These are phyloP conservation scores for Okapia johnstoni DNA, from an alignment of 2,113 vertebrate species.

Conservation along the genomic window DNA sequence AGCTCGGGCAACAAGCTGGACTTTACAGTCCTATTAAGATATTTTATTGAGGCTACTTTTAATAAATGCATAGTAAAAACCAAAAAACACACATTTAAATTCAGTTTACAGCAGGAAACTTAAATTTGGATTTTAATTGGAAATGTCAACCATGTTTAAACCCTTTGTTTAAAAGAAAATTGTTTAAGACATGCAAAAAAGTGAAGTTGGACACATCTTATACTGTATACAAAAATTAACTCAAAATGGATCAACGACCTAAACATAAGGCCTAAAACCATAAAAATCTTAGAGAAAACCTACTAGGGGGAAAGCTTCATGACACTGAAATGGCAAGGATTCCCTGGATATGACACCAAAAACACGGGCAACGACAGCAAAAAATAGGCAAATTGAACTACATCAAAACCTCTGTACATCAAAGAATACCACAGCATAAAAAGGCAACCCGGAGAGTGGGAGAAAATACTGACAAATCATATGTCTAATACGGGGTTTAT, in stretches of 20 bases:
- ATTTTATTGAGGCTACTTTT: not conserved
- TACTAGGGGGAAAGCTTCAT: not conserved
- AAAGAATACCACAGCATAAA: not conserved
- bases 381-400: not conserved
- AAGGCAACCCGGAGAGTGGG: not conserved
- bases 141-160: not conserved
- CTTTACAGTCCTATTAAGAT: not conserved
- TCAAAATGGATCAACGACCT: not conserved
- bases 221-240: not conserved
- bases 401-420: not conserved
- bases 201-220: not conserved
- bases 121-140: not conserved
- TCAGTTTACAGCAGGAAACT: not conserved
- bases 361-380: not conserved
- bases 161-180: slow-evolving; percentile 1
- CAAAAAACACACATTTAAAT: not conserved
- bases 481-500: not conserved
- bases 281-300: not conserved
- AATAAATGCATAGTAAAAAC: not conserved
- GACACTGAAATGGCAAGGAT: not conserved
- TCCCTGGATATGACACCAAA: not conserved
- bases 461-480: not conserved
- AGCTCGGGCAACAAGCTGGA: not conserved
- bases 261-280: not conserved
- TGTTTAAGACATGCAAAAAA: not conserved